Evolutionary conservation across 2,797 vertebrate genomes (phyloP), one percentile per base, ranked within the genome.

Genomic region (Cephalopachus bancanus): DNA sequence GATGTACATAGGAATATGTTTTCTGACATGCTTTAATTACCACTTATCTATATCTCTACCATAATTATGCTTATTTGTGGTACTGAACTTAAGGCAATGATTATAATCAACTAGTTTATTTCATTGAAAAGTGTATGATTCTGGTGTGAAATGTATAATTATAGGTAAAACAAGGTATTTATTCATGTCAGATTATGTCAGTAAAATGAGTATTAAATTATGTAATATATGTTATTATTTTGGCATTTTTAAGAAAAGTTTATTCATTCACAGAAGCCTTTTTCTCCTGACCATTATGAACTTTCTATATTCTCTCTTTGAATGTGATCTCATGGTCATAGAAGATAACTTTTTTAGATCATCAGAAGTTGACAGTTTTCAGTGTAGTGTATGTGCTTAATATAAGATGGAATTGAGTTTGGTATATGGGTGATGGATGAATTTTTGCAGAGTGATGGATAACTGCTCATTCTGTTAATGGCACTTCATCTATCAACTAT

Each of bases 401-500:
- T 78, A 5, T 89, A 81, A 86, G 81, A 69, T 19, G 93, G 95
- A 97, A 97, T 53, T 91, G 88, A 85, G 60, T 95, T 96, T 95
- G 76, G 76, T 94, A 8, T 65, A 53, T 30, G 33, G 37, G 69
- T 97, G 95, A 97, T 97, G 74, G 78, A 97, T 97, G 93, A 78
- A 83, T 78, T 93, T 97, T 95, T 91, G 71, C 90, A 20, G 17
- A 84, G 14, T 97, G 96, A 98, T 95, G 92, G 94, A 97, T 97
- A 93, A 75, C 88, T 74, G 79, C 30, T 97, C 86, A 33, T 97
- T 92, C 90, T 93, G 4, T 53, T 95, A 97, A 95, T 96, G 96
- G 7, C 93, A 89, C 87, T 96, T 95, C 96, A 96, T 98, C 92
- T 94, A 87, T 96, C 94, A 97, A 53, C 72, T 91, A 24, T 76